These are phyloP conservation scores for Scotopteryx bipunctaria DNA, from an alignment of 2,888 invertebrate species.

Conservation along the genomic window DNA sequence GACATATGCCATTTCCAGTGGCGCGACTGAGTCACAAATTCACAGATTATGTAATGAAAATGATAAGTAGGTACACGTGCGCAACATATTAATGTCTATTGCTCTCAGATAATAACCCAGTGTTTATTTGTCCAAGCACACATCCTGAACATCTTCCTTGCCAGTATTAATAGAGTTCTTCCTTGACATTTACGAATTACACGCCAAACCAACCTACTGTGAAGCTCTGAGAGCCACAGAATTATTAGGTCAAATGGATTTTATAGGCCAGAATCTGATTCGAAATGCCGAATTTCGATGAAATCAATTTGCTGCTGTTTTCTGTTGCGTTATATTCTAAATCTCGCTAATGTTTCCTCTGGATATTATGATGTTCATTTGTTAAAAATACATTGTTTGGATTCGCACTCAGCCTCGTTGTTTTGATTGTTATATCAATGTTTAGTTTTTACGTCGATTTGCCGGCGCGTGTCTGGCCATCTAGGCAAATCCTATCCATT, in stretches of 20 bases:
- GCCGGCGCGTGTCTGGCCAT: constrained; percentile 63
- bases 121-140: no score
- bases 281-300: constrained; percentile 34
- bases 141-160: constrained; percentile 46
- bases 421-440: constrained; percentile 42
- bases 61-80: constrained; percentile 45
- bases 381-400: constrained; percentile 13
- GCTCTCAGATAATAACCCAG: constrained; percentile 41
- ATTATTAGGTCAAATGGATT: constrained; percentile 40
- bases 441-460: constrained; percentile 52
- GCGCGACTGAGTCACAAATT: no score
- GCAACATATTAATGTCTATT: constrained; percentile 35
- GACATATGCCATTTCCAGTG: no score
- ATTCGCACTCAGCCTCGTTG: constrained; percentile 33
- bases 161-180: constrained; percentile 41
- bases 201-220: constrained; percentile 38
- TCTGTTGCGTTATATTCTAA: constrained; percentile 13
- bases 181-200: constrained; percentile 49
- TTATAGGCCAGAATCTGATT: constrained; percentile 26
- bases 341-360: background rate
- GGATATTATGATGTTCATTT: constrained; percentile 10
- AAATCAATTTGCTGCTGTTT: constrained; percentile 30
- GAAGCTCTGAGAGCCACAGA: constrained; percentile 36
- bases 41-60: constrained; percentile 49
- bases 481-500: constrained; percentile 74